Percentiles rank a stretch among this genome's conserved stretches.
These are phyloP conservation scores for Heteromurus nitidus DNA, from an alignment of 2,888 invertebrate genomes.

Conservation along the genomic window DNA sequence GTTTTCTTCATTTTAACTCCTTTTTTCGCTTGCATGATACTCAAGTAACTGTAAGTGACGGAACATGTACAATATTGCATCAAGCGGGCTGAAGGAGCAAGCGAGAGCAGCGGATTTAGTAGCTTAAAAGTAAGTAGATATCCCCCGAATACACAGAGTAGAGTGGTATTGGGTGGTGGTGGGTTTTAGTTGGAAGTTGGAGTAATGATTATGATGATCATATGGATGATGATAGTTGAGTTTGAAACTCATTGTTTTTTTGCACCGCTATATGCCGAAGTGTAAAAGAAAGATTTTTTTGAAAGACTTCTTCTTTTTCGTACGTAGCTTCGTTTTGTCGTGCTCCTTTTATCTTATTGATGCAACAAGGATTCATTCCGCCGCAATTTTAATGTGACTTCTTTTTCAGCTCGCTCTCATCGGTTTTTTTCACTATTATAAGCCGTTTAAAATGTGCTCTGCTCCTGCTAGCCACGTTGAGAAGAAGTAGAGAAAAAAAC, in stretches of 20 bases:
- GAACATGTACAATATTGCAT: slow-evolving; percentile 17
- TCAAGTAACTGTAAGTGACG: slow-evolving; percentile 46
- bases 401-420: not conserved
- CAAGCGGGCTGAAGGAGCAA: not conserved
- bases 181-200: slow-evolving; percentile 13
- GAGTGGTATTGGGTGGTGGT: not conserved
- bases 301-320: slow-evolving; percentile 17
- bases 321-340: slow-evolving; percentile 19
- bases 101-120: not conserved
- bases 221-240: slow-evolving; percentile 21
- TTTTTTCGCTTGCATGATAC: slow-evolving; percentile 17
- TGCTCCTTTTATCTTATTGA: slow-evolving; percentile 7
- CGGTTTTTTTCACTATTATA: slow-evolving; percentile 9
- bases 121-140: not conserved
- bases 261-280: slow-evolving; percentile 2
- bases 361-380: not conserved
- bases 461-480: too few relatives aligned
- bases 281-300: slow-evolving; percentile 20
- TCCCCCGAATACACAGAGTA: not conserved
- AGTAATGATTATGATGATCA: slow-evolving; percentile 39
- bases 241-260: slow-evolving; percentile 34
- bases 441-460: not conserved
- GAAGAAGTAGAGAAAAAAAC: too few relatives aligned
- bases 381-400: not conserved
- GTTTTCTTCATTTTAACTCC: slow-evolving; percentile 19